Conservation (phyloP, 1,140 invertebrate species). For the Atta cephalotes region DNA sequence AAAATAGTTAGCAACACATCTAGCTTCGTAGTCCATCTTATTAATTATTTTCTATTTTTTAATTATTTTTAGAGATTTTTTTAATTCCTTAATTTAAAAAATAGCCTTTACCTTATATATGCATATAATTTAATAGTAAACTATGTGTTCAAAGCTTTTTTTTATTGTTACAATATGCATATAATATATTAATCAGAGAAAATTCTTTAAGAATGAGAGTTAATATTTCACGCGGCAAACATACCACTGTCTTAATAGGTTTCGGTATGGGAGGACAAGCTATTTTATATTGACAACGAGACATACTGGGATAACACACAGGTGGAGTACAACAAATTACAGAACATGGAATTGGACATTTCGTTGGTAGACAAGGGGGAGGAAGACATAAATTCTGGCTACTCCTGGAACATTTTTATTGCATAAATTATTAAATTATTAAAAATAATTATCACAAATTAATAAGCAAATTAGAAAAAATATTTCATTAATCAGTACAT, state of each 20-base stretch:
- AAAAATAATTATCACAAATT: conserved; percentile 15
- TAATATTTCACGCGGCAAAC: conserved; percentile 2
- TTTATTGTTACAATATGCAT: neutral
- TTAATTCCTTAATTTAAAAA: no score
- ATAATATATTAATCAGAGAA: neutral
- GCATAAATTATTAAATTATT: conserved; percentile 13
- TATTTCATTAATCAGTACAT: neutral
- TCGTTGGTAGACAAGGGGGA: neutral
- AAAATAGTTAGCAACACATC: no score
- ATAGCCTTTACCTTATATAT: neutral
- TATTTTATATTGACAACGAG: conserved; percentile 53
- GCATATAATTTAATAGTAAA: neutral
- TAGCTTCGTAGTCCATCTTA: no score
- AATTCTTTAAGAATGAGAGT: neutral
- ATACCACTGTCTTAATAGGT: conserved; percentile 67
- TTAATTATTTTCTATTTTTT: no score
- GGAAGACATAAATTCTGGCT: neutral
- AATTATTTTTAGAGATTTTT: no score
- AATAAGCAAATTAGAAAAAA: neutral
- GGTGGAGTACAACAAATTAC: conserved; percentile 62
- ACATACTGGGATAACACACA: conserved; percentile 25
- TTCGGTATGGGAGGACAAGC: conserved; percentile 56
- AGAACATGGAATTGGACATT: conserved; percentile 11
- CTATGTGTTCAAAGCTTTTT: neutral
- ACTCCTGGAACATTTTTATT: neutral